Evolutionary conservation across 2,113 vertebrate genomes (phyloP).

Genomic region (Siniperca knerii): DNA sequence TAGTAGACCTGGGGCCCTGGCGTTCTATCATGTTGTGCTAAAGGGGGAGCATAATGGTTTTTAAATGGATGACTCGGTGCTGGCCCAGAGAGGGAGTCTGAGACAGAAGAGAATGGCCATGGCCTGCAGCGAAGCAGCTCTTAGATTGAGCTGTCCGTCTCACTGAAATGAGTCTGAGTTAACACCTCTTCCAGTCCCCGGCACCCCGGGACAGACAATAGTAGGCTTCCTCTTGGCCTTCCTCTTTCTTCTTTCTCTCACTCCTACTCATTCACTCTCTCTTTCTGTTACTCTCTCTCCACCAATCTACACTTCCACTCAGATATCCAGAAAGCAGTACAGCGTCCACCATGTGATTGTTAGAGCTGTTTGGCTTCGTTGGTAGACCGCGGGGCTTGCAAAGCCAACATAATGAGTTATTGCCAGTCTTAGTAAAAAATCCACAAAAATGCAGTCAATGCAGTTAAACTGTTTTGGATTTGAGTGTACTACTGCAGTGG

Average conservation of each 20-base stretch:
- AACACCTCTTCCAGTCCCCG: conserved; percentile 81
- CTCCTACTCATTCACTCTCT: conserved; percentile 36
- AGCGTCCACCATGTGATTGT: conserved; percentile 39
- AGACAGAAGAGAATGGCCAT: conserved; percentile 82
- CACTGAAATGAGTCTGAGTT: conserved; percentile 88
- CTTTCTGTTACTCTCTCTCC: conserved; percentile 38
- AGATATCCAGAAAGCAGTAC: conserved; percentile 43
- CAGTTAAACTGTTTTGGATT: conserved; percentile 44
- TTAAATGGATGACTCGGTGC: conserved; percentile 88
- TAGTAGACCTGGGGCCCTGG: conserved; percentile 66
- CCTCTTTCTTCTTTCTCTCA: conserved; percentile 66
- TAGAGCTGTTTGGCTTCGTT: conserved; percentile 43
- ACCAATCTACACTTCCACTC: conserved; percentile 41
- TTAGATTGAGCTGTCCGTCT: conserved; percentile 90
- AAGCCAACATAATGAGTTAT: conserved; percentile 60
- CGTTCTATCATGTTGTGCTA: conserved; percentile 89
- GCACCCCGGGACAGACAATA: conserved; percentile 81
- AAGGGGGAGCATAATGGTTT: conserved; percentile 89
- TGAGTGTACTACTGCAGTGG: conserved; percentile 22
- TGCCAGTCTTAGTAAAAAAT: conserved; percentile 51
- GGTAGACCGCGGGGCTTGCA: conserved; percentile 41
- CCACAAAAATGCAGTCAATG: conserved; percentile 55
- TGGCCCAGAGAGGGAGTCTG: conserved; percentile 77
- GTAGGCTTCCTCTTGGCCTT: conserved; percentile 74
- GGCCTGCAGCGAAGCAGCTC: conserved; percentile 85